A percentile compares a stretch with the other conserved stretches of the same genome.
These are phyloP conservation scores for Nyctereutes procyonoides DNA, from an alignment of 2,113 vertebrate genomes.

Conservation along the genomic window DNA sequence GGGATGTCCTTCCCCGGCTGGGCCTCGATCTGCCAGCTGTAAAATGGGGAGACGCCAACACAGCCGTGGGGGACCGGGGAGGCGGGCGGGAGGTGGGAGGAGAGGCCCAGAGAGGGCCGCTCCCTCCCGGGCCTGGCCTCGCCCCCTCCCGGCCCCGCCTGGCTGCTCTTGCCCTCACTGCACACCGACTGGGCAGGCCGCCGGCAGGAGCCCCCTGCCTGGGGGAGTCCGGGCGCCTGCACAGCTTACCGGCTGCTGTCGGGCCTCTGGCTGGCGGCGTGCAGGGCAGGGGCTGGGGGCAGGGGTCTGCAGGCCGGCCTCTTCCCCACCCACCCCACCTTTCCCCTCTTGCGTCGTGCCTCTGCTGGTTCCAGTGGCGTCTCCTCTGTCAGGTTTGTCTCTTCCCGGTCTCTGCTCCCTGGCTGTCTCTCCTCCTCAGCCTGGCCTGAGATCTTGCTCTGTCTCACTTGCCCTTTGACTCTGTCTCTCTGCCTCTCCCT, in stretches of 20 bases:
- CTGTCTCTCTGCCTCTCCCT: background rate
- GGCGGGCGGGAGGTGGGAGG: background rate
- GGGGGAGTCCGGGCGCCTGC: background rate
- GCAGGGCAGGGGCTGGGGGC: rapidly evolving
- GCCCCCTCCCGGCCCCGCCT: background rate
- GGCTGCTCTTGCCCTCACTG: too few species aligned
- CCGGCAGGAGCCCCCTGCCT: background rate
- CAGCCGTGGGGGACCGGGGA: rapidly evolving
- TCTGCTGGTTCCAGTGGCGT: background rate
- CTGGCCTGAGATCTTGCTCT: too few species aligned
- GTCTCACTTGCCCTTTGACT: too few species aligned
- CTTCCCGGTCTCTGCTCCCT: background rate
- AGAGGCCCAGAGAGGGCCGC: background rate
- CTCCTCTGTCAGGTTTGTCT: background rate
- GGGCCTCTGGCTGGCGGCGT: background rate
- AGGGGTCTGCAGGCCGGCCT: background rate
- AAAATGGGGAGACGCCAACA: background rate
- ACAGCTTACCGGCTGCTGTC: rapidly evolving
- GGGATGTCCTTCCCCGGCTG: background rate
- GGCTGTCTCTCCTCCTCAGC: background rate
- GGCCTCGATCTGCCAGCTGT: background rate
- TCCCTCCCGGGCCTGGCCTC: background rate
- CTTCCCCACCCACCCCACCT: background rate
- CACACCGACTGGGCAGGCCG: rapidly evolving
- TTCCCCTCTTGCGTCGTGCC: too few species aligned